Evolutionary conservation across 2,113 vertebrate species (phyloP).

Genomic region (Pungitius pungitius): DNA sequence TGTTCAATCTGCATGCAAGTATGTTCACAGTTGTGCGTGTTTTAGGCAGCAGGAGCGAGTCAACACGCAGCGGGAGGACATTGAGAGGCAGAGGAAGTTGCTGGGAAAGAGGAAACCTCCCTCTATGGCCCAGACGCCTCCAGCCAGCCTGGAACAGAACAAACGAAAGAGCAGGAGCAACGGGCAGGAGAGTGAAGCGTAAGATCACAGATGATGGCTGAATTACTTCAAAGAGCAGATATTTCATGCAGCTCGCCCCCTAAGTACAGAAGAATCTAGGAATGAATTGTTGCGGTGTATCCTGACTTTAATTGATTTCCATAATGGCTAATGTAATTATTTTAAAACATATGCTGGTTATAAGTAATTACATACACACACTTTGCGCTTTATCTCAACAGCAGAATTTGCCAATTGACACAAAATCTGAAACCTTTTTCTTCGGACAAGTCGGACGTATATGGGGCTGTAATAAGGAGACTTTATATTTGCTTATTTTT

Average conservation of each 20-base stretch:
- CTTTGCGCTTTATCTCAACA: not conserved
- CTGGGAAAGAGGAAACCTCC: constrained; percentile 94
- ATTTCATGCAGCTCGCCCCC: not conserved
- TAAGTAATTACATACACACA: not conserved
- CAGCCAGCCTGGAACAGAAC: constrained; percentile 89
- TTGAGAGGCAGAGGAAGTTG: constrained; percentile 94
- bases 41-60: constrained; percentile 93
- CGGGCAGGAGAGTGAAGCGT: constrained; percentile 92
- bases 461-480: not conserved
- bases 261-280: not conserved
- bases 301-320: not conserved
- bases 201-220: constrained; percentile 48
- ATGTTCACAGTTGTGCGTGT: not conserved
- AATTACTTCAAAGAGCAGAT: not conserved
- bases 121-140: constrained; percentile 85
- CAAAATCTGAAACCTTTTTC: not conserved
- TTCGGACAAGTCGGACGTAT: not conserved
- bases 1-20: not conserved
- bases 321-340: not conserved
- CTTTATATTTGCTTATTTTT: not conserved
- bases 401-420: not conserved
- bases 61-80: constrained; percentile 94
- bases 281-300: not conserved
- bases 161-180: constrained; percentile 94
- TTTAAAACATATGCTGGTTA: not conserved